phyloP scores from a whole-genome alignment of 30 jellyfish, hydroid and myxozoan species.

The Cassiopea xamachana region DNA sequence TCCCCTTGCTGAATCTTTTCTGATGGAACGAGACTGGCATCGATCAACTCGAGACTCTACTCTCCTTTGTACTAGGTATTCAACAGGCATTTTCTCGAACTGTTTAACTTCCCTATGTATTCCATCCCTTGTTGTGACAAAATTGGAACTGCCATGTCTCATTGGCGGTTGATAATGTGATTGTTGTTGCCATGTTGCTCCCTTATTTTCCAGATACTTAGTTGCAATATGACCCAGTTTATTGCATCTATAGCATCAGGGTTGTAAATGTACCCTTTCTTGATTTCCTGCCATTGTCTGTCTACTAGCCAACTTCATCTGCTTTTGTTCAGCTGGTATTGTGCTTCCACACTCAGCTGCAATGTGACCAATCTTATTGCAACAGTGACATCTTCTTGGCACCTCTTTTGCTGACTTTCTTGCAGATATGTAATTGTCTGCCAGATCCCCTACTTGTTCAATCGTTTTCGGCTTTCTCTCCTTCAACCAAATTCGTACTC shows the following conservation, averaged over 20 bases:
- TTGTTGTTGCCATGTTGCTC: background rate
- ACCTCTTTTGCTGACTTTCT: constrained; percentile 13
- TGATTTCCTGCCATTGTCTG: background rate
- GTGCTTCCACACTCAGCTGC: constrained; percentile 10
- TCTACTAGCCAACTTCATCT: background rate
- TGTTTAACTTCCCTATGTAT: background rate
- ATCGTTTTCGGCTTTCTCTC: constrained; percentile 10
- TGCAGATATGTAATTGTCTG: constrained; percentile 11
- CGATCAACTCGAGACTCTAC: background rate
- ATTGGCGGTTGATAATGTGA: background rate
- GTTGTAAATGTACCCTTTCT: constrained; percentile 4
- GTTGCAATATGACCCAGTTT: background rate
- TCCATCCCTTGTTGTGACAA: background rate
- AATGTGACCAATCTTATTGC: constrained; percentile 2
- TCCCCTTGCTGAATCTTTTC: background rate
- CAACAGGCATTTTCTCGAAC: background rate
- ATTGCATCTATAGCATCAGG: background rate
- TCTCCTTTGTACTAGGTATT: background rate
- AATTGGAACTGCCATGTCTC: background rate
- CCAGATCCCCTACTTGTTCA: constrained; percentile 8
- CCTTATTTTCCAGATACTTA: background rate
- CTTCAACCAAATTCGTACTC: constrained; percentile 3
- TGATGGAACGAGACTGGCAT: background rate
- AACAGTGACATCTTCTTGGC: constrained; percentile 24
- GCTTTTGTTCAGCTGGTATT: background rate